Base-by-base conservation (phyloP, 2,113 vertebrate species). In the Amphiprion percula region DNA sequence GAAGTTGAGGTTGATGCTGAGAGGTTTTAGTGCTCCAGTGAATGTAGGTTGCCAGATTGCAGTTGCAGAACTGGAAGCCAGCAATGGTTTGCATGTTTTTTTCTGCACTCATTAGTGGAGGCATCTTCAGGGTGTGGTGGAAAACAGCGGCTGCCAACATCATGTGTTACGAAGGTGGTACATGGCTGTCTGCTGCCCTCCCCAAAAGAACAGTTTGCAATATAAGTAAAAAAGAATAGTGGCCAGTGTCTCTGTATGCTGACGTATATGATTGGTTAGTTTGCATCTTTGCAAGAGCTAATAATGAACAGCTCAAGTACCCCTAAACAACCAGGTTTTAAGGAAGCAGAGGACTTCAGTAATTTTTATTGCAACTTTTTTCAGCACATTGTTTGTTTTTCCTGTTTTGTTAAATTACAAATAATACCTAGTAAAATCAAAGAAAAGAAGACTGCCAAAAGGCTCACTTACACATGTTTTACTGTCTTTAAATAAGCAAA, bases 121-220 rank as follows among this genome's bases (percentile, higher is more conserved):
- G 41, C 41, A 44, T 44, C 41, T 44, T 3, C 14, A 15, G 41
- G 12, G 14, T 14, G 41, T 15, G 3, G 41, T 14, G 41, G 14
- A 12, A 44, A 3, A 44, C 2, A 12, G 41, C 14, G 2, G 12
- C 33, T 8, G 6, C 33, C 9, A 15, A 15, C 39, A 24, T 44
- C 39, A 56, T 49, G 53, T 58, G 16, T 19, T 52, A 19, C 33
- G n/a, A 39, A 56, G 17, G 41, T 58, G 28, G 63, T 41, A 74
- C n/a, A 16, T 66, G 26, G 28, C 39, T 75, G 26, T 56, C 52
- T 66, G 62, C 53, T 10, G 61, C 41, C 41, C 41, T 14, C 11
- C 41, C 12, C 41, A 44, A 44, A 3, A 44, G 41, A 14, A 44
- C 6, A 15, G 39, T 41, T 41, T 66, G 26, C 62, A 55, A 26